Conservation (phyloP, 1,140 invertebrate species). For the Orius insidiosus region DNA sequence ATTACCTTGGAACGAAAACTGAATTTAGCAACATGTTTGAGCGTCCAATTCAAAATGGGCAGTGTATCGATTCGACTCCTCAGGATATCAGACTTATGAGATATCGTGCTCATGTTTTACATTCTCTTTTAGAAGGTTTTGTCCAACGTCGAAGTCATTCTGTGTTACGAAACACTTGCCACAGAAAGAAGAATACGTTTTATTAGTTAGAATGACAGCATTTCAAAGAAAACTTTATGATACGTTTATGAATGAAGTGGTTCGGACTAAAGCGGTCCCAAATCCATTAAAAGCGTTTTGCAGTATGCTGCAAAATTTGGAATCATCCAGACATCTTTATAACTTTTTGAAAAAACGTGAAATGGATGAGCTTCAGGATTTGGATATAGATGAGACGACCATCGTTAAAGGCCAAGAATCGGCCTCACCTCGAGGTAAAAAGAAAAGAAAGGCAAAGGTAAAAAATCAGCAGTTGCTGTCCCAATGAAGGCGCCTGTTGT, state of each 20-base stretch:
- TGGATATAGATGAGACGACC: slow-evolving; percentile 67
- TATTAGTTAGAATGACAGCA: slow-evolving; percentile 70
- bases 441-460: slow-evolving; percentile 15
- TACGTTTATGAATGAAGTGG: slow-evolving; percentile 81
- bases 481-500: slow-evolving; percentile 18
- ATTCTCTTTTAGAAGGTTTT: slow-evolving; percentile 77
- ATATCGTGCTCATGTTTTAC: slow-evolving; percentile 74
- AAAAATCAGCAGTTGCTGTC: slow-evolving; percentile 7
- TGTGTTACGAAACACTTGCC: slow-evolving; percentile 74
- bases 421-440: slow-evolving; percentile 8
- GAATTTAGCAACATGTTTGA: slow-evolving; percentile 95
- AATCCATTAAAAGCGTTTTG: slow-evolving; percentile 96
- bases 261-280: slow-evolving; percentile 64
- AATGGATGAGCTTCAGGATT: slow-evolving; percentile 65
- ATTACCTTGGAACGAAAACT: slow-evolving; percentile 78
- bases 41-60: slow-evolving; percentile 83
- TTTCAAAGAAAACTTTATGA: slow-evolving; percentile 78
- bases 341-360: slow-evolving; percentile 73
- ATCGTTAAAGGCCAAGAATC: slow-evolving; percentile 26
- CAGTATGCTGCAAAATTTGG: slow-evolving; percentile 99
- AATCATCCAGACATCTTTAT: slow-evolving; percentile 97
- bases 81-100: slow-evolving; percentile 79
- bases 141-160: slow-evolving; percentile 81
- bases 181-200: slow-evolving; percentile 80
- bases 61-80: slow-evolving; percentile 82